Evolutionary conservation across 2,888 invertebrate species (phyloP).

Genomic region (Cheilosia pagana): DNA sequence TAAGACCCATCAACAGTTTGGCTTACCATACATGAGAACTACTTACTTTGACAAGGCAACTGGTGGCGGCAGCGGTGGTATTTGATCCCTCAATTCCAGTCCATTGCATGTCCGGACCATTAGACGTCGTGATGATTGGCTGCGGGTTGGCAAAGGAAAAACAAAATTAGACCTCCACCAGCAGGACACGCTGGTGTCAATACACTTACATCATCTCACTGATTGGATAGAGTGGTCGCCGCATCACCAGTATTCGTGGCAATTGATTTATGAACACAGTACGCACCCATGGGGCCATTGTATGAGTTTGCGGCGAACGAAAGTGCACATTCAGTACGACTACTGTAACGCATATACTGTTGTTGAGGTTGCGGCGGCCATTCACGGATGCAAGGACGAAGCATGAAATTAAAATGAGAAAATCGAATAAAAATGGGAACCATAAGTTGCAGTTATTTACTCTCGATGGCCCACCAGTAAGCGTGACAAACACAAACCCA

Average conservation of each 20-base stretch:
- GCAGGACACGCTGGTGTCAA: conserved; percentile 1
- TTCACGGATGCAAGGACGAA: conserved; percentile 30
- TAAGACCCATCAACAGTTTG: conserved; percentile 63
- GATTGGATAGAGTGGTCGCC: conserved; percentile 88
- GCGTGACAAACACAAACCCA: conserved; percentile 23
- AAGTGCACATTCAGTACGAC: conserved; percentile 99
- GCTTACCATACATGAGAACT: conserved; percentile 7
- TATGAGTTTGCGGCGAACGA: conserved; percentile 98
- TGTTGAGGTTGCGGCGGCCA: conserved; percentile 74
- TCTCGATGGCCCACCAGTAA: conserved; percentile 28
- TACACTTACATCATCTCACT: conserved; percentile 83
- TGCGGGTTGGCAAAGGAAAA: conserved; percentile 59
- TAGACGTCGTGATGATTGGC: conserved; percentile 85
- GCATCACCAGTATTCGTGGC: conserved; percentile 96
- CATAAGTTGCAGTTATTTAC: conserved; percentile 54
- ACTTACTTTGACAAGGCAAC: conserved; percentile 84
- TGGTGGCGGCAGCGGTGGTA: conserved; percentile 85
- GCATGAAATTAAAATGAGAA: conserved; percentile 35
- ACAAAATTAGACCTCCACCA: conserved; percentile 24
- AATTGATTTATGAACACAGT: conserved; percentile 98
- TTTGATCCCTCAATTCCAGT: conserved; percentile 88
- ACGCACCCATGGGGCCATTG: conserved; percentile 98
- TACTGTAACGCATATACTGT: conserved; percentile 96
- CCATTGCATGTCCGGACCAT: conserved; percentile 92
- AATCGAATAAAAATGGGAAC: conserved; percentile 40